Percentiles rank a stretch among this genome's conserved stretches.
Evolutionary conservation across 2,888 invertebrate species (phyloP).

Genomic region (Callyntrura sp.): DNA sequence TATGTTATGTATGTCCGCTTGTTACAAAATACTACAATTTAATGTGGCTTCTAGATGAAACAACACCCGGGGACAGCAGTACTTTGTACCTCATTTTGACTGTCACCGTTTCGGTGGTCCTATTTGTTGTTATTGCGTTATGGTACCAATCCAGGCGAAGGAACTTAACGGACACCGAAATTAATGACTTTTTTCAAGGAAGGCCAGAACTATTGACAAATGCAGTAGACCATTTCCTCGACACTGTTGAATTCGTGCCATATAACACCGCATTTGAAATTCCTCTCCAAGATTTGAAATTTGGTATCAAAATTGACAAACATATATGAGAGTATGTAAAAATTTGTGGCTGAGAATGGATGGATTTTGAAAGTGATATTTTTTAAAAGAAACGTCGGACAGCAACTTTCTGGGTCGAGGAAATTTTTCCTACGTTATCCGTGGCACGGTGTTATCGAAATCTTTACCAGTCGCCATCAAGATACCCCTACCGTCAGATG

Average conservation of each 20-base stretch:
- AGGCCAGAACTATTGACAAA: constrained; percentile 56
- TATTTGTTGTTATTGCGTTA: constrained; percentile 47
- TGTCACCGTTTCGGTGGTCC: constrained; percentile 18
- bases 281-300: constrained; percentile 53
- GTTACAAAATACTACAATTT: too few species aligned
- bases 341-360: too few species aligned
- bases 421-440: constrained; percentile 70
- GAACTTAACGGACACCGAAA: constrained; percentile 70
- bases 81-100: constrained; percentile 51
- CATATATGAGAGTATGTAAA: not conserved
- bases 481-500: constrained; percentile 67
- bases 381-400: constrained; percentile 59
- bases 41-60: constrained; percentile 41
- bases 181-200: constrained; percentile 75
- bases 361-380: too few species aligned
- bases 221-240: not conserved
- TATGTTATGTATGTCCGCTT: too few species aligned
- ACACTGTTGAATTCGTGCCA: constrained; percentile 70
- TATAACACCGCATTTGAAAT: constrained; percentile 73
- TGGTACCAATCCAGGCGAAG: constrained; percentile 65
- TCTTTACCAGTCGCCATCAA: constrained; percentile 64
- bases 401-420: constrained; percentile 65
- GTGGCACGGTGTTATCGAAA: constrained; percentile 53
- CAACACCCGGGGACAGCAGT: constrained; percentile 29
- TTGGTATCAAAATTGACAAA: too few species aligned